Base-by-base conservation (phyloP, 1,140 invertebrate genomes). In the Lasaia peninsularis region DNA sequence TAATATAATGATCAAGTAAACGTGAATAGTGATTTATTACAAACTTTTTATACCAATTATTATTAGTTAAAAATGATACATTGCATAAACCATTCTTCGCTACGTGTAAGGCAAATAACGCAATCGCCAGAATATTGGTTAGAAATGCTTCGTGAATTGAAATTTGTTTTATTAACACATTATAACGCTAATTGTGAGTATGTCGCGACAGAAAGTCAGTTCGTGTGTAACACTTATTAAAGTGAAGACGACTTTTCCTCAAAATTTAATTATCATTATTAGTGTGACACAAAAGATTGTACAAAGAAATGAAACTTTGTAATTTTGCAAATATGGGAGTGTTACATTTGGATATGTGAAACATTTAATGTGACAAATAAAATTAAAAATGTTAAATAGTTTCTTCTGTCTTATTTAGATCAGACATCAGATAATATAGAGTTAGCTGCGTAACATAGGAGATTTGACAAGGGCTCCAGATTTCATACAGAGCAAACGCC, bases 181-280 rank as follows among this genome's bases (percentile, higher is more conserved):
- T 58, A 52, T 63, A 69, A 75, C 64, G 81, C 81, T 88, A 88
- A 88, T 85, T 88, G 75, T 75, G 62, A n/a, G 44, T 48, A 62
- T 65, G 69, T 69, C 72, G 65, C 68, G 67, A 73, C 75, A 74
- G 55, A 69, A 69, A 74, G 60, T 65, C 60, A 60, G 62, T 71
- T 78, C 86, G 80, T 86, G 80, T 86, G 83, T 86, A 71, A 75
- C 74, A 80, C 77, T 78, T 87, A 85, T 85, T 81, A 83, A 28
- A 70, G 72, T 67, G 62, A 63, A 71, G 69, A 70, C 68, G 71
- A 65, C 73, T 81, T 80, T 76, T 84, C 78, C 70, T 74, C 75
- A 74, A 84, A 83, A 86, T 86, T 84, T 86, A 83, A 88, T 88
- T 88, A 88, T 81, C 83, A 62, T 65, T 67, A 78, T 85, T 83